These are phyloP conservation scores for Hippocampus barbouri DNA, from an alignment of 2,113 vertebrate genomes.

Conservation along the genomic window DNA sequence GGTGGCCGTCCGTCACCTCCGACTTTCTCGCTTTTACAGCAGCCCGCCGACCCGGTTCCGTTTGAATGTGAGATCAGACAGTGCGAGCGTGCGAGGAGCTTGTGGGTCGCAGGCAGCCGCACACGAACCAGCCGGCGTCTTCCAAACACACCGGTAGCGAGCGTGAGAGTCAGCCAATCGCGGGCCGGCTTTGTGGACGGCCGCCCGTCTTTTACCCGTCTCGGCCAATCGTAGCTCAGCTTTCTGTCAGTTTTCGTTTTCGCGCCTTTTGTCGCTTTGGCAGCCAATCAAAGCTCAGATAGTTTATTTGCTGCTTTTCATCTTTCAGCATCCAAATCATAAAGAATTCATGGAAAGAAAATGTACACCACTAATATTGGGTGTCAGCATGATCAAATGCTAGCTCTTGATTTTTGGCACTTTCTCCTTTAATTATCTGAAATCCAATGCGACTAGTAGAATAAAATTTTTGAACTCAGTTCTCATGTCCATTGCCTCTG, in stretches of 20 bases:
- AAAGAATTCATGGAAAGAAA: too few species aligned
- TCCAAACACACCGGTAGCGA: conserved; percentile 73
- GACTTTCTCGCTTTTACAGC: not conserved
- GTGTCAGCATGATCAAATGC: not conserved
- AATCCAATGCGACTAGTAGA: too few species aligned
- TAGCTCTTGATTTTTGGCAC: not conserved
- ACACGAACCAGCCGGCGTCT: conserved; percentile 48
- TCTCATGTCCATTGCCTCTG: not conserved
- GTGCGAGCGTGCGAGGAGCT: not conserved
- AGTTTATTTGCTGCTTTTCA: not conserved
- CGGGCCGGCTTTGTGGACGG: conserved; percentile 6
- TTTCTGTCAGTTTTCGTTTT: not conserved
- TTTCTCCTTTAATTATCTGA: not conserved
- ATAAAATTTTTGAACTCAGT: too few species aligned
- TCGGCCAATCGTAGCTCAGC: not conserved
- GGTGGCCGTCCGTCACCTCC: not conserved
- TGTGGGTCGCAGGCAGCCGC: not conserved
- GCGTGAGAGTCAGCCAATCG: conserved; percentile 77
- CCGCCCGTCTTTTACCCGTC: not conserved
- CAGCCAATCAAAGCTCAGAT: conserved; percentile 16
- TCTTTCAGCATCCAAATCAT: not conserved
- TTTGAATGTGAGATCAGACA: not conserved
- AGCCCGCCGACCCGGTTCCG: not conserved
- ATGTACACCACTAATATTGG: not conserved
- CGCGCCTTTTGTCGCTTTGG: conserved; percentile 49